Evolutionary conservation across 2,113 vertebrate species (phyloP).

Genomic region (Lophius piscatorius): DNA sequence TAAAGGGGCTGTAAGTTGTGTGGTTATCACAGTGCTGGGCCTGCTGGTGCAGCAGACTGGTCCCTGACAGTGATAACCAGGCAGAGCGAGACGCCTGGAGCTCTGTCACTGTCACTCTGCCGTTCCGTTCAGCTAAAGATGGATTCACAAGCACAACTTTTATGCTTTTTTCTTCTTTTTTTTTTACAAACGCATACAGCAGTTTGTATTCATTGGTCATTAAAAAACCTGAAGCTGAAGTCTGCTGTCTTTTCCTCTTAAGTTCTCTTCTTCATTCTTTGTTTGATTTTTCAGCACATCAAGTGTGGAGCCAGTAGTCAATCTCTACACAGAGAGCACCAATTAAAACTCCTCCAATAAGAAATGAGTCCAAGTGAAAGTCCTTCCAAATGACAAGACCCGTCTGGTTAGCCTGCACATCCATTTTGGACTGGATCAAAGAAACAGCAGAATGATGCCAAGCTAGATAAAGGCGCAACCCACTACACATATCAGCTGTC

Average conservation of each 20-base stretch:
- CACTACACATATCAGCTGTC: constrained; percentile 54
- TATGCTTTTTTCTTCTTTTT: constrained; percentile 31
- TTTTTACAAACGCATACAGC: constrained; percentile 27
- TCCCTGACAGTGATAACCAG: constrained; percentile 82
- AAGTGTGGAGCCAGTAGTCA: not conserved
- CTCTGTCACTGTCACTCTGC: constrained; percentile 82
- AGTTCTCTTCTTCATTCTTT: not conserved
- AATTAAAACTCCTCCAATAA: constrained; percentile 8
- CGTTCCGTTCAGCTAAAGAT: constrained; percentile 60
- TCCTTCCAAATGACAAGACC: not conserved
- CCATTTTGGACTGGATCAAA: constrained; percentile 1
- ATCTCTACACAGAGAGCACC: not conserved
- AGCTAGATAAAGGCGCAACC: constrained; percentile 22
- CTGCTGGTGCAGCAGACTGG: constrained; percentile 81
- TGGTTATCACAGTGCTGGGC: constrained; percentile 81
- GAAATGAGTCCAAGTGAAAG: not conserved
- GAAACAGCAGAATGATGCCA: constrained; percentile 26
- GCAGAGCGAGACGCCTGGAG: constrained; percentile 66
- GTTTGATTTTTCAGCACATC: not conserved
- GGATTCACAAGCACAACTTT: constrained; percentile 61
- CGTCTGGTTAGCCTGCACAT: not conserved
- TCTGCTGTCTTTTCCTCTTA: not conserved
- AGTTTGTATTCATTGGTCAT: constrained; percentile 26
- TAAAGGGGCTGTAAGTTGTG: constrained; percentile 83
- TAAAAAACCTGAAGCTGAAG: not conserved